Percentiles rank a stretch among this genome's conserved stretches.
Conservation (phyloP, 2,113 vertebrate genomes). For the Solenodon paradoxus region DNA sequence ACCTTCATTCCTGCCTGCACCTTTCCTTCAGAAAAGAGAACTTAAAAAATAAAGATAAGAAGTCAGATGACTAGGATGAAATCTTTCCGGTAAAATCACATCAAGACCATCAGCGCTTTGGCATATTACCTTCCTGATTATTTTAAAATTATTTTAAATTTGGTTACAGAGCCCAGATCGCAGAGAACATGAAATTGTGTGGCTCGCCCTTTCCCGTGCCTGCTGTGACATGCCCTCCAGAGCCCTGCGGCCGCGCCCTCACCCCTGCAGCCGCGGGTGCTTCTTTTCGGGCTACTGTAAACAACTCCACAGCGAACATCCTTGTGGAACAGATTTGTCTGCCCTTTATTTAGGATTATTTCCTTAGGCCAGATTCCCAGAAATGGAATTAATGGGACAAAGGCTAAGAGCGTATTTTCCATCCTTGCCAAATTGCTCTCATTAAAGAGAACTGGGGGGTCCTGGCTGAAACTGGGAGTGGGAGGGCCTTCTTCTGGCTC, state of each 20-base stretch:
- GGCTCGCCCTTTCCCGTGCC: not conserved
- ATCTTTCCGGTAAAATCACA: not conserved
- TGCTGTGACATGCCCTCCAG: not conserved
- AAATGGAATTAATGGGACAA: constrained; percentile 71
- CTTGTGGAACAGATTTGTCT: constrained; percentile 63
- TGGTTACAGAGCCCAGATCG: not conserved
- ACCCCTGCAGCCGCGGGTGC: accelerated
- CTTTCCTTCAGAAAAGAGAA: too few species aligned
- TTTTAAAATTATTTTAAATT: not conserved
- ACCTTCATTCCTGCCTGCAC: too few species aligned
- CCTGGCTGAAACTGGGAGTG: not conserved
- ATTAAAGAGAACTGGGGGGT: constrained; percentile 36
- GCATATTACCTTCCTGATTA: too few species aligned
- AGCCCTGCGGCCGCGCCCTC: not conserved
- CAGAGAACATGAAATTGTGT: too few species aligned
- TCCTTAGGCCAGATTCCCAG: constrained; percentile 75
- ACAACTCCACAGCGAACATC: constrained; percentile 51
- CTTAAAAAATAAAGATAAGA: too few species aligned
- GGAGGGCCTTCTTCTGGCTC: not conserved
- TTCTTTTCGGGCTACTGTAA: not conserved
- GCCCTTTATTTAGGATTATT: constrained; percentile 75
- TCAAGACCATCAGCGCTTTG: not conserved
- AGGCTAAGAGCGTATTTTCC: constrained; percentile 57
- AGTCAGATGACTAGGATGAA: not conserved
- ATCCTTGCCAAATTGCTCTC: constrained; percentile 66